These are phyloP conservation scores for Tenebrosternarchus preto DNA, from an alignment of 2,113 vertebrate species.

Conservation along the genomic window DNA sequence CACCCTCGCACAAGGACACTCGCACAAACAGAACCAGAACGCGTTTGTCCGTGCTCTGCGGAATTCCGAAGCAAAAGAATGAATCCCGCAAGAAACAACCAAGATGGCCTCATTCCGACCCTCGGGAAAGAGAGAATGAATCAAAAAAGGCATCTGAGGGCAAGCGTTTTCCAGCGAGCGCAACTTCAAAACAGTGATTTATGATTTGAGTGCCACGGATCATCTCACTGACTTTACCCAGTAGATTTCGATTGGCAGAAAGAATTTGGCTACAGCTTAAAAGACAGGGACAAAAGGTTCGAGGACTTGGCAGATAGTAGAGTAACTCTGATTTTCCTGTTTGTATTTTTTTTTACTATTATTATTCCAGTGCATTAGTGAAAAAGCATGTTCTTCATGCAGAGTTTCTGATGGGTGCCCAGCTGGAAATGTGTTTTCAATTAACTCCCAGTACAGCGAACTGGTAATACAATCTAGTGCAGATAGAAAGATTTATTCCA, in stretches of 20 bases:
- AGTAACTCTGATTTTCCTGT: conserved; percentile 54
- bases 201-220: conserved; percentile 55
- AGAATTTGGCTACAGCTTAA: conserved; percentile 22
- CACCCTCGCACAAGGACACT: conserved; percentile 11
- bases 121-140: conserved; percentile 55
- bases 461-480: conserved; percentile 68
- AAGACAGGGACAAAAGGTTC: conserved; percentile 41
- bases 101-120: conserved; percentile 5
- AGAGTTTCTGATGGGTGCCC: conserved; percentile 67
- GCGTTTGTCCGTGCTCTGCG: conserved; percentile 11
- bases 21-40: conserved; percentile 10
- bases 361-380: conserved; percentile 66
- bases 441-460: conserved; percentile 69
- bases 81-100: too few relatives aligned
- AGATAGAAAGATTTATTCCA: conserved; percentile 55
- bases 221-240: background rate
- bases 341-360: conserved; percentile 64
- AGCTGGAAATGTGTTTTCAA: conserved; percentile 71
- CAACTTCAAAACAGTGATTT: conserved; percentile 63
- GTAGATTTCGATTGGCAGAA: background rate
- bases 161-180: conserved; percentile 66
- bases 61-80: background rate
- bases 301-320: conserved; percentile 65
- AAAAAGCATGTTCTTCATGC: conserved; percentile 60
- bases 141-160: conserved; percentile 64